Evolutionary conservation across 1,140 invertebrate species (phyloP).

Genomic region (Eriocheir sinensis): DNA sequence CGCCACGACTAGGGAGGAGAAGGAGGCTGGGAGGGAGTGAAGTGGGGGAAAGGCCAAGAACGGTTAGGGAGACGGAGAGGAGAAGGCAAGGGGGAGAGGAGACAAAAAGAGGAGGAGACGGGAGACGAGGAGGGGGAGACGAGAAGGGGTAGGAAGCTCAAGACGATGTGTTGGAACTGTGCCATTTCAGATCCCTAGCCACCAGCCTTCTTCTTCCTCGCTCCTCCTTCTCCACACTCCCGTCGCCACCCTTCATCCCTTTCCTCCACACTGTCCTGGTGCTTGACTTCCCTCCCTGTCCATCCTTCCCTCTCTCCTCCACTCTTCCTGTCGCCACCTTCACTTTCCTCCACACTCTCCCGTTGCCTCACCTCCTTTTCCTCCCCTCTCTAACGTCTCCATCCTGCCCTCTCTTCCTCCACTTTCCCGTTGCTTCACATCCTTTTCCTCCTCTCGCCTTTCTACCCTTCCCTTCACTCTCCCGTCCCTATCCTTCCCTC

Average conservation of each 20-base stretch:
- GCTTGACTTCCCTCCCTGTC: background rate
- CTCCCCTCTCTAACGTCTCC: background rate
- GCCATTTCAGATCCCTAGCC: background rate
- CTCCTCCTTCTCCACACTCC: too few species aligned
- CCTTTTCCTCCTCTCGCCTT: too few species aligned
- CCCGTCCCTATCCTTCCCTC: too few species aligned
- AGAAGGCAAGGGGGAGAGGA: background rate
- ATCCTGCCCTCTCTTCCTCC: background rate
- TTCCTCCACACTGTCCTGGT: background rate
- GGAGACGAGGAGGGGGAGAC: background rate
- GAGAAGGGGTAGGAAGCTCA: background rate
- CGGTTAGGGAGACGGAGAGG: background rate
- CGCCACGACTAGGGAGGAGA: background rate
- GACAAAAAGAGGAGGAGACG: background rate
- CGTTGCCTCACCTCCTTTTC: background rate
- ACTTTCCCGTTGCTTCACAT: too few species aligned
- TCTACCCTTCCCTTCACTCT: too few species aligned
- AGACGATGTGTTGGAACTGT: background rate
- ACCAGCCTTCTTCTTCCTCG: background rate
- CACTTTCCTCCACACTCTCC: background rate
- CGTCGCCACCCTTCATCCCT: too few species aligned
- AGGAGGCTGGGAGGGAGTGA: too few species aligned
- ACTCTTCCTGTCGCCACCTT: background rate
- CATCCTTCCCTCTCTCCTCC: background rate
- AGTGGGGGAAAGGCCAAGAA: too few species aligned